phyloP scores from a whole-genome alignment of 2,888 invertebrate genomes.

The Melipona bicolor region DNA sequence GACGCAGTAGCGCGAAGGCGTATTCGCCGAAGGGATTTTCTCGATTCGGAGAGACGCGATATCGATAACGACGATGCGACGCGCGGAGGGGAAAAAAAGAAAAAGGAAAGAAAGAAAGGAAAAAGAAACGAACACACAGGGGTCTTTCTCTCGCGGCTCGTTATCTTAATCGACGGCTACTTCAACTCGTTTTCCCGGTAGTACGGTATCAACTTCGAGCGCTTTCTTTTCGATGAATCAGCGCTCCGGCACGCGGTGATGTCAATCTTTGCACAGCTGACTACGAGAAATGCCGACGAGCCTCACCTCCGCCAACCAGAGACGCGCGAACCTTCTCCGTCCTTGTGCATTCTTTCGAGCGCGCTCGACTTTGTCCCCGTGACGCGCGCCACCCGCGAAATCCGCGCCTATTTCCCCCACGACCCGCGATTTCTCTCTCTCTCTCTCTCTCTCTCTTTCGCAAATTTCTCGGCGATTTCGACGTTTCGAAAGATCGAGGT shows the following conservation, averaged over 20 bases:
- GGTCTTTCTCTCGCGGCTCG: slow-evolving; percentile 10
- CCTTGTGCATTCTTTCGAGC: slow-evolving; percentile 56
- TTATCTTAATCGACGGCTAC: slow-evolving; percentile 54
- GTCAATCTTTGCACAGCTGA: slow-evolving; percentile 75
- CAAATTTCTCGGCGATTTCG: not conserved
- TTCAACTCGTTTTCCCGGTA: slow-evolving; percentile 49
- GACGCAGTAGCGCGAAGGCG: not conserved
- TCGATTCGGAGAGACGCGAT: not conserved
- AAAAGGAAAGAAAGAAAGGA: no score
- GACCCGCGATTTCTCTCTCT: no score
- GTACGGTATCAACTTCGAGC: slow-evolving; percentile 40
- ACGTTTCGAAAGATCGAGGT: no score
- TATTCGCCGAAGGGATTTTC: not conserved
- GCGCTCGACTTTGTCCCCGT: slow-evolving; percentile 40
- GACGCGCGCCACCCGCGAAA: not conserved
- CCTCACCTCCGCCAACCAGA: slow-evolving; percentile 51
- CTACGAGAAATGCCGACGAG: slow-evolving; percentile 49
- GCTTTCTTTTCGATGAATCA: slow-evolving; percentile 71
- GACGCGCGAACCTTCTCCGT: slow-evolving; percentile 31
- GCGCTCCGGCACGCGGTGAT: slow-evolving; percentile 69
- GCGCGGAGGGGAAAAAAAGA: not conserved
- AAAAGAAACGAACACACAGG: slow-evolving; percentile 11
- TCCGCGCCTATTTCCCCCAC: not conserved
- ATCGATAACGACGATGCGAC: not conserved
- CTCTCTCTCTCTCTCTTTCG: no score